Evolutionary conservation across 2,888 invertebrate genomes (phyloP), one percentile per base, ranked within the genome.

Genomic region (Leuctra nigra): DNA sequence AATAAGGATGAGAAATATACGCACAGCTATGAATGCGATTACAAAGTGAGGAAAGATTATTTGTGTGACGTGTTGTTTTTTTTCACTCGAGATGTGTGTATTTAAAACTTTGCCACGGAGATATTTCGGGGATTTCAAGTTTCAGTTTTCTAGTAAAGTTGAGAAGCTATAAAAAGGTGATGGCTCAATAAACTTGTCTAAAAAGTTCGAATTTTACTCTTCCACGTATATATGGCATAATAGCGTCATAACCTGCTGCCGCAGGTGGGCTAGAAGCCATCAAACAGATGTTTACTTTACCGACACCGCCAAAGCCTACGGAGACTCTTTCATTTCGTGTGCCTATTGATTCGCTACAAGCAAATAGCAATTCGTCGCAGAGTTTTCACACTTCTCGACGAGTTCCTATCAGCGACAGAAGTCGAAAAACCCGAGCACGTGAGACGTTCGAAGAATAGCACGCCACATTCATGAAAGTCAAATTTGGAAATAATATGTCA

Each of bases 61-160:
- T 50, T 50, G 50, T 50, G 50, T 33, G 50, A 7, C 4, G 33
- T 33, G 50, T 29, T 50, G 50, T 33, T 50, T 50, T 50, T 50
- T 44, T 7, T 18, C 20, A n/a, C 44, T 20, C n/a, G 33, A 50
- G 35, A 35, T 50, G 33, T 50, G 50, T 50, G 50, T 50, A 50
- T 35, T 35, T 50, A 50, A 50, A 50, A 50, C 50, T 50, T 50
- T 47, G 9, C 33, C 22, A 22, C 22, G 13, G n/a, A 50, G 33
- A 50, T 50, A 50, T 50, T 50, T 50, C 22, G 16, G 35, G 50
- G 35, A 50, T 18, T 50, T 50, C 50, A 35, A 50, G 50, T 50
- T 50, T 50, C 44, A 50, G 50, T 50, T 44, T 50, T 50, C 50
- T 20, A 50, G 50, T 44, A 44, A 44, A 50, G 50, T 50, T 50